Evolutionary conservation across 2,113 vertebrate genomes (phyloP), one percentile per base, ranked within the genome.

Genomic region (Tonatia bakeri): DNA sequence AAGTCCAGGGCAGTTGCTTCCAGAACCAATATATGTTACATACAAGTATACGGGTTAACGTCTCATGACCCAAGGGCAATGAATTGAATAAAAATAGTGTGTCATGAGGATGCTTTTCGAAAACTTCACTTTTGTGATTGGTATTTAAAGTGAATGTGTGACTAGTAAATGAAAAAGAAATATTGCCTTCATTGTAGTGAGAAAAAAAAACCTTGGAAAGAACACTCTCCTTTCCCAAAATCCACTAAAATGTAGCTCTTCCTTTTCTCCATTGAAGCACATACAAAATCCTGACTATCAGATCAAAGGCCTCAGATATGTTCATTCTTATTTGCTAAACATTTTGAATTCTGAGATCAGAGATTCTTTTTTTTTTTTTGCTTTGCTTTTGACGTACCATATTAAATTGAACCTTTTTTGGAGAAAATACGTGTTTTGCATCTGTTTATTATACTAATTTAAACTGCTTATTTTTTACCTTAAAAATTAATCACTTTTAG

Each of bases 51-150:
- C 92, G 70, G 93, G 92, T 97, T 97, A 59, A 87, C 88, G 90
- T 97, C 90, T 95, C 28, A 47, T 80, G n/a, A 94, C 59, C 76
- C 31, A 50, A 93, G 90, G 98, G 90, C 82, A 59, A 17, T 94
- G 77, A 93, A 38, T 75, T 50, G 56, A 69, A 93, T 72, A 91
- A 94, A 96, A 96, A 97, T 31, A 17, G 67, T 65, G 81, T 85
- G 67, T 97, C 38, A 56, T 75, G 28, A 97, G 76, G 91, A 94
- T 94, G 89, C 36, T 96, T 87, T 96, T 90, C 61, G 81, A 97
- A 40, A 97, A 96, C 97, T 96, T 97, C 54, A 81, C 26, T 96
- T 95, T 65, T 95, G 28, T 97, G 45, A 75, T 94, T 94, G 26
- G 70, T 97, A 86, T 97, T 96, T 76, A 88, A 97, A 43, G 70